These are phyloP conservation scores for Orchestia grillus DNA, from an alignment of 1,140 invertebrate genomes.

Conservation along the genomic window DNA sequence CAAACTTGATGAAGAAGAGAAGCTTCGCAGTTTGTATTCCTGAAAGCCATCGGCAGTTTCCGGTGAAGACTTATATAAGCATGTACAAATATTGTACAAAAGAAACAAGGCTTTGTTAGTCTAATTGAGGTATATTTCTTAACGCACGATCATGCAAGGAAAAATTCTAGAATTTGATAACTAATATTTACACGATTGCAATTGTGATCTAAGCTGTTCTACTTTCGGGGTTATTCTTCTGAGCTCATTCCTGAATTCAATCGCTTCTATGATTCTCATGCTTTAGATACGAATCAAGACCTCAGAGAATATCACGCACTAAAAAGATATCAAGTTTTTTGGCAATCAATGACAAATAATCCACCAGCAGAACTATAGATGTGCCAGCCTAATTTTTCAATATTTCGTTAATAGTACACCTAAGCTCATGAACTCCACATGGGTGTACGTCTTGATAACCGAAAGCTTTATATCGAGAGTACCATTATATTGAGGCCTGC, in stretches of 20 bases:
- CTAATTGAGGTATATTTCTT: too few relatives aligned
- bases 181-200: not conserved
- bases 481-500: too few relatives aligned
- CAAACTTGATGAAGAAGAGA: not conserved
- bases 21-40: not conserved
- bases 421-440: not conserved
- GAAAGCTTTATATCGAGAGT: too few relatives aligned
- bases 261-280: not conserved
- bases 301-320: too few relatives aligned
- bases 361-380: not conserved
- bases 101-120: too few relatives aligned
- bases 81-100: too few relatives aligned
- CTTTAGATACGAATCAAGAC: not conserved
- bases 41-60: not conserved
- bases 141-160: not conserved
- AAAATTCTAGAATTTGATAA: not conserved
- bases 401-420: not conserved
- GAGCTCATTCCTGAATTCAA: not conserved
- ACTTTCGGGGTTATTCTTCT: not conserved
- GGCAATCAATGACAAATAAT: too few relatives aligned
- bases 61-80: not conserved
- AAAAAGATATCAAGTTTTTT: too few relatives aligned
- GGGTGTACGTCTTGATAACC: too few relatives aligned
- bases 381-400: not conserved
- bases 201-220: not conserved